phyloP scores from a whole-genome alignment of 2,888 invertebrate species.

The Pachycephus smyrnensis region DNA sequence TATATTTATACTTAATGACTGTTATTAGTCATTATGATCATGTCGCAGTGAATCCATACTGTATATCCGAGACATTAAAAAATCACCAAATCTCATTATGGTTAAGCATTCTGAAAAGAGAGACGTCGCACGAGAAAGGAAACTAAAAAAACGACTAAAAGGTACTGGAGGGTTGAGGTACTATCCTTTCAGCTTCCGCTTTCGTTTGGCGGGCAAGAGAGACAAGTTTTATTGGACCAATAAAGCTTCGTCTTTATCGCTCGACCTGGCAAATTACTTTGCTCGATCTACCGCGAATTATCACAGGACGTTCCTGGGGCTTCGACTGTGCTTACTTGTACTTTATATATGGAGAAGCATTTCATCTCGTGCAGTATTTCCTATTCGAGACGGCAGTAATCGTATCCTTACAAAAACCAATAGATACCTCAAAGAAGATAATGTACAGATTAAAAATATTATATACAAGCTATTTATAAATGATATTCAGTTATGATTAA shows the following conservation, averaged over 20 bases:
- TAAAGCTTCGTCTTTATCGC: slow-evolving; percentile 23
- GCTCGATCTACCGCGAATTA: slow-evolving; percentile 10
- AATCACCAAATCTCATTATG: neutral
- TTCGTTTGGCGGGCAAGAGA: slow-evolving; percentile 4
- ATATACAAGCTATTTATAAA: neutral
- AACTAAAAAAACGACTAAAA: neutral
- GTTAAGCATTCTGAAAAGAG: neutral
- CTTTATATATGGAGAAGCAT: neutral
- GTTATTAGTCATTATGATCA: neutral
- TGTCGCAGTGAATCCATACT: neutral
- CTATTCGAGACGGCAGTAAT: neutral
- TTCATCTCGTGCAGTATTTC: neutral
- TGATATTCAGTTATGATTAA: neutral
- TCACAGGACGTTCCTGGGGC: neutral
- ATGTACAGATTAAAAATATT: neutral
- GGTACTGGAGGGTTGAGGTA: neutral
- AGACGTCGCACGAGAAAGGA: neutral
- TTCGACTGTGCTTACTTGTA: neutral
- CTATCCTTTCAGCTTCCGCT: slow-evolving; percentile 19
- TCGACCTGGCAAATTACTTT: slow-evolving; percentile 21
- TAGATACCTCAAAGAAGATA: neutral
- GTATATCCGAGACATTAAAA: neutral
- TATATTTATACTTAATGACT: neutral
- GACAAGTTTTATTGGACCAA: slow-evolving; percentile 27
- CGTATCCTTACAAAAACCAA: neutral